A percentile compares a stretch with the other conserved stretches of the same genome.
Evolutionary conservation across 2,888 invertebrate species (phyloP).

Genomic region (Xestoiulus laeticollis): DNA sequence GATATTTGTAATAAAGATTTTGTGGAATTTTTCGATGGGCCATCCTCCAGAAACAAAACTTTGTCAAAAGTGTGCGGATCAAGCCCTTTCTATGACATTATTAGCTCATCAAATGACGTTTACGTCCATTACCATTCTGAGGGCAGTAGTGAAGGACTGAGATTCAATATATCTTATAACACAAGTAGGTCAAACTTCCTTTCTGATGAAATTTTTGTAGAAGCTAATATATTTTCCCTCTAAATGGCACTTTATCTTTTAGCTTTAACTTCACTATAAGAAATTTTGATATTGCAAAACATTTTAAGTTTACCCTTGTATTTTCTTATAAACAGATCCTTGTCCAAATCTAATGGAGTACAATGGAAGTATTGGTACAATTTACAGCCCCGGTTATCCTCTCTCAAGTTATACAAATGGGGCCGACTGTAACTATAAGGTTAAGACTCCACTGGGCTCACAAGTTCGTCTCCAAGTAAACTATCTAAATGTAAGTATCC

Average conservation of each 20-base stretch:
- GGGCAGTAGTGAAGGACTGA: not conserved
- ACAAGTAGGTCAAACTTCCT: not conserved
- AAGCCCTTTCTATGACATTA: not conserved
- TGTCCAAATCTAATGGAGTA: not conserved
- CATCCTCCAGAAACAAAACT: not conserved
- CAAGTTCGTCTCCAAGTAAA: not conserved
- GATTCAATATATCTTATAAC: not conserved
- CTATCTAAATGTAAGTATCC: not conserved
- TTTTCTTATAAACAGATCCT: not conserved
- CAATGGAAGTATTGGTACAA: not conserved
- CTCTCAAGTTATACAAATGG: not conserved
- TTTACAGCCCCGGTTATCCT: not conserved
- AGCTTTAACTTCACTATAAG: too few relatives aligned
- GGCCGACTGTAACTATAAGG: not conserved
- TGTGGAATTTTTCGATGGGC: not conserved
- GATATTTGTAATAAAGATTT: not conserved
- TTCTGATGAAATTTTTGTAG: too few relatives aligned
- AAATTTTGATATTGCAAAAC: too few relatives aligned
- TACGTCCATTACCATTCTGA: slow-evolving; percentile 7
- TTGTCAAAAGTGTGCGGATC: not conserved
- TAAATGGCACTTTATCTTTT: too few relatives aligned
- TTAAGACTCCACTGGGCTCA: not conserved
- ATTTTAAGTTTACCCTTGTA: too few relatives aligned
- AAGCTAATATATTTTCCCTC: too few relatives aligned
- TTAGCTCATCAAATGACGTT: not conserved